phyloP scores from a whole-genome alignment of 1,140 invertebrate species.

The Drosophila malerkotliana region DNA sequence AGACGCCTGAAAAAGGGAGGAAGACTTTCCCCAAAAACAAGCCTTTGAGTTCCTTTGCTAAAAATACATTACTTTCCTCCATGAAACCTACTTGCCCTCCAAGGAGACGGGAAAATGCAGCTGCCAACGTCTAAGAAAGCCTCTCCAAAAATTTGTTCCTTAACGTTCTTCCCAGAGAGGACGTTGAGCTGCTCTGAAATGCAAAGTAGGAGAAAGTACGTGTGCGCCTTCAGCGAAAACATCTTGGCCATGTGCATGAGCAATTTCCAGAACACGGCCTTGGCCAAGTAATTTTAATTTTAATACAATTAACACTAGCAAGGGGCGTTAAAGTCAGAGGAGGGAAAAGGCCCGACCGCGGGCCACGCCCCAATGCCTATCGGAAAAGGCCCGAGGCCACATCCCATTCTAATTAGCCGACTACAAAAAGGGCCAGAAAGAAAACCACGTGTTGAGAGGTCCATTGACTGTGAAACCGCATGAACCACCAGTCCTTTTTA shows the following conservation, averaged over 20 bases:
- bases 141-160: constrained; percentile 21
- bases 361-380: constrained; percentile 48
- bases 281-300: constrained; percentile 35
- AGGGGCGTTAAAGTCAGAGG: constrained; percentile 7
- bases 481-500: constrained; percentile 52
- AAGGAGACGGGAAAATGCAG: constrained; percentile 12
- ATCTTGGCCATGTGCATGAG: constrained; percentile 34
- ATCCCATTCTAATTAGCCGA: constrained; percentile 53
- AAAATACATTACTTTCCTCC: constrained; percentile 12
- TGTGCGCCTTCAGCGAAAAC: constrained; percentile 4
- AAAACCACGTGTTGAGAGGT: constrained; percentile 51
- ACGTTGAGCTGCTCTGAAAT: neutral
- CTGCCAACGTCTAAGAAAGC: constrained; percentile 16
- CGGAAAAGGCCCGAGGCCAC: constrained; percentile 6
- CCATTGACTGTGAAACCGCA: constrained; percentile 40
- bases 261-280: constrained; percentile 24
- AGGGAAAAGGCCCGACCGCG: neutral
- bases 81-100: neutral
- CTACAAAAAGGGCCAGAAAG: constrained; percentile 22
- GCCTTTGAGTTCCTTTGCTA: neutral
- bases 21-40: neutral
- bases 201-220: constrained; percentile 4
- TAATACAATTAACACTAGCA: constrained; percentile 39
- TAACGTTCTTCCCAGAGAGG: constrained; percentile 4
- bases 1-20: neutral